A percentile compares a stretch with the other conserved stretches of the same genome.
Evolutionary conservation across 2,797 vertebrate genomes (phyloP).

Genomic region (Silurus lanzhouensis): DNA sequence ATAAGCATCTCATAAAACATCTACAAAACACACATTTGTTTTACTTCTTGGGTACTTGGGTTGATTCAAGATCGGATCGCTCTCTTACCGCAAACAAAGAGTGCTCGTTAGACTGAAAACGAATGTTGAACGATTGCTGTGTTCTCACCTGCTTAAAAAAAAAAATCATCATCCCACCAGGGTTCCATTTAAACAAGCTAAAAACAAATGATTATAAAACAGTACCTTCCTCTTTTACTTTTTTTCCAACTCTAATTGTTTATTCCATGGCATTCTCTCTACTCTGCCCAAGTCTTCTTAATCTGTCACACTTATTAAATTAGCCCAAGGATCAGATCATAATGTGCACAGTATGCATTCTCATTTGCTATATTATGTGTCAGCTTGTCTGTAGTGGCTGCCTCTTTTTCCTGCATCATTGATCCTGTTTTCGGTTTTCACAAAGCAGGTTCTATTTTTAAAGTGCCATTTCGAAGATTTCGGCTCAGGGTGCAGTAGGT

Average conservation of each 20-base stretch:
- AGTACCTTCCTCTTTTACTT: not conserved
- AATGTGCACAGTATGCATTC: not conserved
- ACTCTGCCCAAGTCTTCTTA: not conserved
- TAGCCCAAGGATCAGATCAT: too few relatives aligned
- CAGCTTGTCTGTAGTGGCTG: conserved; percentile 1
- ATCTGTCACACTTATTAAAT: not conserved
- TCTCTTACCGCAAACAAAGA: not conserved
- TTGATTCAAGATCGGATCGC: not conserved
- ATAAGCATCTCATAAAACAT: not conserved
- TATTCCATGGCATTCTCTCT: not conserved
- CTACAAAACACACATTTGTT: not conserved
- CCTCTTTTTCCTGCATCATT: conserved; percentile 21
- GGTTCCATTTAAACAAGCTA: too few relatives aligned
- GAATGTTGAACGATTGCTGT: not conserved
- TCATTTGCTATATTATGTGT: not conserved
- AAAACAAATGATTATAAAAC: too few relatives aligned
- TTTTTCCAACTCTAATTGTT: not conserved
- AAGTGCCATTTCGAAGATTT: not conserved
- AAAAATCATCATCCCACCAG: not conserved
- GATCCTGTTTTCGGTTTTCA: not conserved
- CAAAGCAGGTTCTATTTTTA: not conserved
- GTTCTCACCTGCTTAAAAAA: not conserved
- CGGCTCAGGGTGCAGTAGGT: not conserved
- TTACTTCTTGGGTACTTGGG: not conserved
- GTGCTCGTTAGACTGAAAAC: not conserved